Percentiles rank a stretch among this genome's conserved stretches.
These are phyloP conservation scores for Aphaenogaster rudis DNA, from an alignment of 1,140 invertebrate species.

Conservation along the genomic window DNA sequence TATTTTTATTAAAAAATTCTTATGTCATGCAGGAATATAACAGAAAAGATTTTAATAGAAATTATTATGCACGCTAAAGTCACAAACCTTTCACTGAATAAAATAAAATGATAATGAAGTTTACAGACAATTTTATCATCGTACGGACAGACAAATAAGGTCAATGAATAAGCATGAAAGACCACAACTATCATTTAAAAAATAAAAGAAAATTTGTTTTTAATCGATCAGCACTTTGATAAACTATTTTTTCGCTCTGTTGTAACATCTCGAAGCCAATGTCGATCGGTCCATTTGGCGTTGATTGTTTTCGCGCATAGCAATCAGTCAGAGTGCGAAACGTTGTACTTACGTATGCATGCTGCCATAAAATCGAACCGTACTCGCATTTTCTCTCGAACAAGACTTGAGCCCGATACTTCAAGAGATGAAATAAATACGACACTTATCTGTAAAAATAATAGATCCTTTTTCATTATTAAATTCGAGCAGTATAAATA, in stretches of 20 bases:
- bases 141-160: neutral
- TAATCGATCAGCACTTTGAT: neutral
- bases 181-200: neutral
- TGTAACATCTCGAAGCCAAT: constrained; percentile 9
- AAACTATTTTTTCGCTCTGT: neutral
- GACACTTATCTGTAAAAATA: neutral
- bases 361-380: constrained; percentile 55
- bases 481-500: constrained; percentile 12
- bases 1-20: neutral
- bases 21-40: neutral
- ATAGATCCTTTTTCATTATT: neutral
- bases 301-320: constrained; percentile 77
- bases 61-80: neutral
- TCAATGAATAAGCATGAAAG: neutral
- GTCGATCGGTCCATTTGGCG: constrained; percentile 73
- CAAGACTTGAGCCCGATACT: neutral
- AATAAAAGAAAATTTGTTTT: neutral
- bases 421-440: constrained; percentile 37
- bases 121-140: neutral
- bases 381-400: constrained; percentile 30
- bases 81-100: neutral
- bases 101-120: neutral
- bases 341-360: constrained; percentile 71
- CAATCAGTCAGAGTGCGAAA: constrained; percentile 81
- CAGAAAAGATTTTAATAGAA: neutral